These are phyloP conservation scores for Protosalanx chinensis DNA, from an alignment of 2,797 vertebrate genomes.

Conservation along the genomic window DNA sequence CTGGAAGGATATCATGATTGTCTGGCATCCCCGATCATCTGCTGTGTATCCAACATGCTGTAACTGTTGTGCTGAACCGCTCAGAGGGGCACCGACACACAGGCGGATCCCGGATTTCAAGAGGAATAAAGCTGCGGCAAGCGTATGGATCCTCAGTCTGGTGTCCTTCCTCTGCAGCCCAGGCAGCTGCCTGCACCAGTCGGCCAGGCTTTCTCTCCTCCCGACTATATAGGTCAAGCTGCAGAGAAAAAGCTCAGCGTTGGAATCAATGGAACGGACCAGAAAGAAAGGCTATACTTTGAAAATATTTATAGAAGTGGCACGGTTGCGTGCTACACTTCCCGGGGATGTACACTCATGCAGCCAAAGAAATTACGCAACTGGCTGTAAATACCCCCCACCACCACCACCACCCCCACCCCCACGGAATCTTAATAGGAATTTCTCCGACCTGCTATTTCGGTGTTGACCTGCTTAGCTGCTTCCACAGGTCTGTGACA, in stretches of 20 bases:
- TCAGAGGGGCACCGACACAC: not conserved
- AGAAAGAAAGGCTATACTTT: not conserved
- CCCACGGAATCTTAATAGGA: not conserved
- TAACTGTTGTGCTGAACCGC: not conserved
- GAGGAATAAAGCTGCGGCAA: not conserved
- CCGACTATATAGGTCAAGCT: not conserved
- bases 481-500: not conserved
- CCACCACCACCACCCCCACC: no score
- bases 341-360: not conserved
- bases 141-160: not conserved
- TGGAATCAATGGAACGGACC: not conserved
- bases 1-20: not conserved
- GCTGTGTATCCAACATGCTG: not conserved
- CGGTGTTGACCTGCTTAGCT: not conserved
- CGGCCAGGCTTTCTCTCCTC: not conserved
- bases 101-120: not conserved
- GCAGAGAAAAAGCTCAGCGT: not conserved
- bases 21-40: not conserved
- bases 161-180: not conserved
- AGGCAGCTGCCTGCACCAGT: constrained; percentile 2
- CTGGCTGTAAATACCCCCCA: not conserved
- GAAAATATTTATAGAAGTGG: not conserved
- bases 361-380: not conserved
- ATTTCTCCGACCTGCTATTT: not conserved
- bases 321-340: not conserved